A percentile compares a stretch with the other conserved stretches of the same genome.
Conservation (phyloP, 2,113 vertebrate genomes). For the Hassar affinis region DNA sequence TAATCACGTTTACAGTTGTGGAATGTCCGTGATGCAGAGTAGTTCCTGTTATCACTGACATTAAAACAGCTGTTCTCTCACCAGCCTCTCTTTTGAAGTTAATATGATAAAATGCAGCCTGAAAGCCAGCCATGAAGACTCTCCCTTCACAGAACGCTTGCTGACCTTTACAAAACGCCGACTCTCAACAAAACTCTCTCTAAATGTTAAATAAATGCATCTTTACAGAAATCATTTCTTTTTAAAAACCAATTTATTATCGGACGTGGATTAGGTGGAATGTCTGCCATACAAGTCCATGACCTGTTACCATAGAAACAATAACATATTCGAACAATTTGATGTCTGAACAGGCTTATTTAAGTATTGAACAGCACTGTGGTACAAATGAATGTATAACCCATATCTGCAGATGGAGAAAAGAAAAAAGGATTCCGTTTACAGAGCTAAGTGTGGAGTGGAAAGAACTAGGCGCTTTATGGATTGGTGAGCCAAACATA, state of each 20-base stretch:
- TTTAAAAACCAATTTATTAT: neutral
- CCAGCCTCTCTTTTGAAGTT: neutral
- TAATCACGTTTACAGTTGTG: neutral
- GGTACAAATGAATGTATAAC: neutral
- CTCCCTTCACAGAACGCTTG: neutral
- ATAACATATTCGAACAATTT: neutral
- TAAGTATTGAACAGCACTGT: neutral
- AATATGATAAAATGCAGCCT: neutral
- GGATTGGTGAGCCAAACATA: conserved; percentile 69
- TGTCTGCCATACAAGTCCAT: neutral
- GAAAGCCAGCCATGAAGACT: neutral
- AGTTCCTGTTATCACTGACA: neutral
- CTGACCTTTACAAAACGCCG: neutral
- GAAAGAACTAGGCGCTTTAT: conserved; percentile 70
- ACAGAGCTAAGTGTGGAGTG: conserved; percentile 63
- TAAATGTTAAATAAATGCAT: neutral
- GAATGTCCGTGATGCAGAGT: neutral
- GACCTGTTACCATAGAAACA: neutral
- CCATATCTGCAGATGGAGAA: conserved; percentile 65
- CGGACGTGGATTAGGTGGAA: neutral
- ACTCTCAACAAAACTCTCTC: neutral
- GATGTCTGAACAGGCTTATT: neutral
- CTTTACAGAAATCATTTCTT: neutral
- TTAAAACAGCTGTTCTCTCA: neutral
- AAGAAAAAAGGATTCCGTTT: conserved; percentile 37